These are phyloP conservation scores for Tridacna crocea DNA, from an alignment of 2,888 invertebrate genomes.

Conservation along the genomic window DNA sequence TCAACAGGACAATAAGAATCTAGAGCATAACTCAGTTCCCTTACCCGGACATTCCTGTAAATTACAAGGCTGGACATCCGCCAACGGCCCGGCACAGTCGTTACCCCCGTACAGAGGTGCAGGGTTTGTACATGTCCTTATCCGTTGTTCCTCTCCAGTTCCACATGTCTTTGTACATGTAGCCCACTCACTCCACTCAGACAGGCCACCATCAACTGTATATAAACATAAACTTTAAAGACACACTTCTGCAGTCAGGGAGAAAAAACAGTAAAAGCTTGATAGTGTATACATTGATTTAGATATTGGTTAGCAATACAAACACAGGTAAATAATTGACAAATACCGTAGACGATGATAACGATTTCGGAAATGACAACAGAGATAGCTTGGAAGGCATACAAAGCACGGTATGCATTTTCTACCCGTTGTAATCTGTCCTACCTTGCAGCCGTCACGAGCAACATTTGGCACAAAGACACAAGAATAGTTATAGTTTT, in stretches of 20 bases:
- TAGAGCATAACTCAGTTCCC: too few species aligned
- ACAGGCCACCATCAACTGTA: conserved; percentile 27
- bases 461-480: too few species aligned
- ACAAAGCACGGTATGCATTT: too few species aligned
- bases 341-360: not conserved
- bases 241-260: not conserved
- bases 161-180: conserved; percentile 29
- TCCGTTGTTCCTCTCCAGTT: conserved; percentile 19
- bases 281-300: not conserved
- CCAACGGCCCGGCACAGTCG: conserved; percentile 21
- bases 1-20: too few species aligned
- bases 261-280: too few species aligned
- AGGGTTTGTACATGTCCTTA: conserved; percentile 36
- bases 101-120: conserved; percentile 28
- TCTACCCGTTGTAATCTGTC: too few species aligned
- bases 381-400: too few species aligned
- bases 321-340: not conserved
- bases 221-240: not conserved
- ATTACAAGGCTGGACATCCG: conserved; percentile 26
- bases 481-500: too few species aligned
- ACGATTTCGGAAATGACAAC: too few species aligned
- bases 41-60: conserved; percentile 49
- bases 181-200: conserved; percentile 28
- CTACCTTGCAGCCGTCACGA: too few species aligned
- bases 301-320: not conserved